Evolutionary conservation across 2,797 vertebrate species (phyloP), one percentile per base, ranked within the genome.

Genomic region (Pseudomugil tenellus): DNA sequence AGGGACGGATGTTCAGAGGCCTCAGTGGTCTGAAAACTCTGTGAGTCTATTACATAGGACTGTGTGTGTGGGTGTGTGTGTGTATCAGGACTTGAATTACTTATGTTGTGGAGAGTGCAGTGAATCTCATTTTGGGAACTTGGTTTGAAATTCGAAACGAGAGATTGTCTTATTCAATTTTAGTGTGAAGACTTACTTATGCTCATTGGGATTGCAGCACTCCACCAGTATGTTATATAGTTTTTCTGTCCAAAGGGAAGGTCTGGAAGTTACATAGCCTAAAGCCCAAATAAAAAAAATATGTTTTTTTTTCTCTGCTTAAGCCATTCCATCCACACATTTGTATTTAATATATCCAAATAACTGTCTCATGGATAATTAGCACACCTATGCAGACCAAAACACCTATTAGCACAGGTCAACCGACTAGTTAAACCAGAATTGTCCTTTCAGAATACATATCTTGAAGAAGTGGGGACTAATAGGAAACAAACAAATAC

Each of bases 1-100:
- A 97, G 0, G 96, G 97, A 0, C 93, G 95, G 62, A 95, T 96
- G 96, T 98, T 99, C 91, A 92, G 86, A 31, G 97, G 97, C 43
- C 96, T 99, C 58, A 80, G 79, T 0, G 94, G 96, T 23, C 95
- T 99, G 1, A 99, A 98, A 88, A 99, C 96, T 0, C 78, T 99
- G 97, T 99, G 78, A 96, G 97, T 43, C 0, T 52, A 1, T 26
- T 16, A 35, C 4, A 11, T 13, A 39, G 9, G 6, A 28, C 10
- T 39, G 48, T 32, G 13, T 61, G 35, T 67, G 25, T 49, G 21
- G 11, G n/a, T n/a, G n/a, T n/a, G n/a, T n/a, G n/a, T n/a, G n/a
- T n/a, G n/a, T n/a, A n/a, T n/a, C n/a, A n/a, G 21, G 6, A 26
- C 41, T 28, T 62, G 43, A 25, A 14, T 25, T 25, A 48, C 6